These are phyloP conservation scores for Aleiodes sp. DNA, from an alignment of 1,140 invertebrate genomes.

Conservation along the genomic window DNA sequence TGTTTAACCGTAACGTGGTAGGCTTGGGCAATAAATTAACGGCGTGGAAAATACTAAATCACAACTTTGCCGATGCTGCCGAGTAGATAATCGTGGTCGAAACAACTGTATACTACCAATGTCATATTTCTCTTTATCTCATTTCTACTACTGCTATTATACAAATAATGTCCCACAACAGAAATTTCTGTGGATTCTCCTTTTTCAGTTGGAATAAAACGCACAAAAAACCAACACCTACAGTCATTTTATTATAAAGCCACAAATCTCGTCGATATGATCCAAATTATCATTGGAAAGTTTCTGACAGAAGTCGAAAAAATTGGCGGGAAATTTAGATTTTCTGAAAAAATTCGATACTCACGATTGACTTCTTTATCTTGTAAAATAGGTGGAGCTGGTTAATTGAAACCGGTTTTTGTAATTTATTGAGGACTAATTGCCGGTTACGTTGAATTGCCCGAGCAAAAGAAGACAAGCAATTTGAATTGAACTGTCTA, in stretches of 20 bases:
- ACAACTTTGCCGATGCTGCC: constrained; percentile 63
- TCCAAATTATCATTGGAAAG: too few species aligned
- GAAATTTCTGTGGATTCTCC: background rate
- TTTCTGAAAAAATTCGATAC: too few species aligned
- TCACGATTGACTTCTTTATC: background rate
- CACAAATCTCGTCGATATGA: too few species aligned
- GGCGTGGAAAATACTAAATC: constrained; percentile 65
- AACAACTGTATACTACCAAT: constrained; percentile 52
- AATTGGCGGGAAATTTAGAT: too few species aligned
- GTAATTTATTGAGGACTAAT: constrained; percentile 58
- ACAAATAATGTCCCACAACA: background rate
- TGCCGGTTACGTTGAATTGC: constrained; percentile 50
- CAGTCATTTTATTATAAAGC: background rate
- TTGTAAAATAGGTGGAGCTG: background rate
- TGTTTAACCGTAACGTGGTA: constrained; percentile 65
- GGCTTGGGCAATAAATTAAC: constrained; percentile 64
- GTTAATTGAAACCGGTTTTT: background rate
- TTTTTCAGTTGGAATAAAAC: too few species aligned
- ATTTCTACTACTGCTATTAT: constrained; percentile 21
- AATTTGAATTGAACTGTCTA: constrained; percentile 52
- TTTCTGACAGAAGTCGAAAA: too few species aligned
- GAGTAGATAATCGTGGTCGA: constrained; percentile 61
- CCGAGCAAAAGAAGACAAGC: constrained; percentile 41
- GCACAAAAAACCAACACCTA: background rate
- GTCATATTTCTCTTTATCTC: constrained; percentile 27